phyloP scores from a whole-genome alignment of 2,888 invertebrate genomes.

The Lithophane socia region DNA sequence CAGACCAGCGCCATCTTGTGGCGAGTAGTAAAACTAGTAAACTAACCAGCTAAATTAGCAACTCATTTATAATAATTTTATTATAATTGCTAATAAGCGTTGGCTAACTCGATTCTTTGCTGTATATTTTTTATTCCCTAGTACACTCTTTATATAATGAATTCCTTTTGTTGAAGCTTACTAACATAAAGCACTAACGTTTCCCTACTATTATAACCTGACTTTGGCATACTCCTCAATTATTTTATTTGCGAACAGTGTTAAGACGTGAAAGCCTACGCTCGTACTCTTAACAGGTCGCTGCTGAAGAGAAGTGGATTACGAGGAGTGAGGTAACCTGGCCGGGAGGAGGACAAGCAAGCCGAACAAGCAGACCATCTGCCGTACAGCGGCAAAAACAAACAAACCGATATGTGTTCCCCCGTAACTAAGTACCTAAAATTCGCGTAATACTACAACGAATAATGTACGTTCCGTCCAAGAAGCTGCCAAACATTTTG shows the following conservation, averaged over 20 bases:
- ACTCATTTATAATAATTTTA: not conserved
- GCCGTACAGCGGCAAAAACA: conserved; percentile 64
- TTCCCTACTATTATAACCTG: not conserved
- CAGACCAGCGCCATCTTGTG: conserved; percentile 48
- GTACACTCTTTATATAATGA: not conserved
- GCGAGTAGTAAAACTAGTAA: conserved; percentile 42
- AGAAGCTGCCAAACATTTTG: conserved; percentile 87
- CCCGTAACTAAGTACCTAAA: conserved; percentile 81
- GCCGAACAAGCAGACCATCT: conserved; percentile 63
- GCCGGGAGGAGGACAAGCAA: conserved; percentile 70
- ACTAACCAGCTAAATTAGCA: conserved; percentile 22
- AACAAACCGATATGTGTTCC: conserved; percentile 84
- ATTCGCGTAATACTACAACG: conserved; percentile 81
- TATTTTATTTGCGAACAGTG: conserved; percentile 50
- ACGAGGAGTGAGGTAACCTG: conserved; percentile 89
- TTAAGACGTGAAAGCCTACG: conserved; percentile 89
- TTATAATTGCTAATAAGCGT: conserved; percentile 21
- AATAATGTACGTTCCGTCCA: conserved; percentile 89
- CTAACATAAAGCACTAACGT: conserved; percentile 47
- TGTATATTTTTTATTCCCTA: conserved; percentile 8
- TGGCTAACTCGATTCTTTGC: conserved; percentile 27
- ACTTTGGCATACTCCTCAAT: conserved; percentile 14
- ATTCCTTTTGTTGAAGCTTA: conserved; percentile 17
- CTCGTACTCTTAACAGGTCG: conserved; percentile 84
- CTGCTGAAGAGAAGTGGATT: conserved; percentile 86